Conservation (phyloP, 1,140 invertebrate genomes). For the Dendrolimus kikuchii region DNA sequence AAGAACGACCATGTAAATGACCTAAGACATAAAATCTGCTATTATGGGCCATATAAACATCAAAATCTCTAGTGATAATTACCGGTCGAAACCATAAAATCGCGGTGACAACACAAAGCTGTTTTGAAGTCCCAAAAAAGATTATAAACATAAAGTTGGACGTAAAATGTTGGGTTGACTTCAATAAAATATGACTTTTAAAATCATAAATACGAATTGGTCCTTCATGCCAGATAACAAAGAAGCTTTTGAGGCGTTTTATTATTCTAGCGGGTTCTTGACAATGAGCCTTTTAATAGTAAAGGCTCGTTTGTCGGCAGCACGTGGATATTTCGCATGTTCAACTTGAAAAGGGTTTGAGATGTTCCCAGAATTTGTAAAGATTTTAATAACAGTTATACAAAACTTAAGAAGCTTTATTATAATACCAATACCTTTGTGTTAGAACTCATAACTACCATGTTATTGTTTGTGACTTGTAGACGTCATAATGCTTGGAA, state of each 20-base stretch:
- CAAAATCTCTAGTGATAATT: conserved; percentile 27
- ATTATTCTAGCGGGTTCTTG: conserved; percentile 43
- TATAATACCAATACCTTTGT: too few relatives aligned
- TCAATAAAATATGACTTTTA: conserved; percentile 52
- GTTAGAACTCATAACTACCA: too few relatives aligned
- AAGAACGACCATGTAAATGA: too few relatives aligned
- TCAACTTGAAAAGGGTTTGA: conserved; percentile 39
- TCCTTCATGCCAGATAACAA: conserved; percentile 16
- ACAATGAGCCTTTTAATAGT: conserved; percentile 28
- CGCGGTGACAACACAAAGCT: conserved; percentile 40
- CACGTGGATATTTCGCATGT: conserved; percentile 40
- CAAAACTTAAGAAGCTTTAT: conserved; percentile 17
- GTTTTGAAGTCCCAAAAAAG: conserved; percentile 15
- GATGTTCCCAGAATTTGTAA: conserved; percentile 25
- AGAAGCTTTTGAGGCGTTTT: conserved; percentile 38
- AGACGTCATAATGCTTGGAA: too few relatives aligned
- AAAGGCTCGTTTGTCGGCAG: conserved; percentile 39
- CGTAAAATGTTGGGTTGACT: conserved; percentile 21
- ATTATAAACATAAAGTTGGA: conserved; percentile 27
- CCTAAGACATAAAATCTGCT: conserved; percentile 13
- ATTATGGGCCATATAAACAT: conserved; percentile 25
- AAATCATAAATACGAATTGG: conserved; percentile 39
- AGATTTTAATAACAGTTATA: conserved; percentile 22
- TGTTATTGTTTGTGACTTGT: too few relatives aligned
- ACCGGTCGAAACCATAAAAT: conserved; percentile 40